Percentiles rank a stretch among this genome's conserved stretches.
Evolutionary conservation across 2,797 vertebrate genomes (phyloP).

Genomic region (Pseudotriccus pelzelni): DNA sequence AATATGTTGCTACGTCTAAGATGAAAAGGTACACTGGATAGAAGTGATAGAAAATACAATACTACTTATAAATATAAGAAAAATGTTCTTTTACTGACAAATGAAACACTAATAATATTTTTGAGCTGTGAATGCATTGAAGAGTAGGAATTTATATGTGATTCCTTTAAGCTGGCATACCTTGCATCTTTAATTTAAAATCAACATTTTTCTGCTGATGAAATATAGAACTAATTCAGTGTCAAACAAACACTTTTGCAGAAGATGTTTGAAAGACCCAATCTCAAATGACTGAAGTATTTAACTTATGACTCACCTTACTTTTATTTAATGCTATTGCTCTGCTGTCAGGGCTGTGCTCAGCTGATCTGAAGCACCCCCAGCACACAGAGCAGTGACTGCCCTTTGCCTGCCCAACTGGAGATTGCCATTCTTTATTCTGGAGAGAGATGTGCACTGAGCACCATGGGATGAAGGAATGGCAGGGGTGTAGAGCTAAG

Average conservation of each 20-base stretch:
- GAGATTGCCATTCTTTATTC: neutral
- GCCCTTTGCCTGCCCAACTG: neutral
- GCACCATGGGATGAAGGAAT: neutral
- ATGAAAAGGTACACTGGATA: slow-evolving; percentile 69
- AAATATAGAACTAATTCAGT: slow-evolving; percentile 53
- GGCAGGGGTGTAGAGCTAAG: neutral
- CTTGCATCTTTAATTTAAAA: slow-evolving; percentile 51
- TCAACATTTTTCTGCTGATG: slow-evolving; percentile 38
- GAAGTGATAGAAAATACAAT: slow-evolving; percentile 65
- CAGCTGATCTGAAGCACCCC: neutral
- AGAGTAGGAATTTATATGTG: neutral
- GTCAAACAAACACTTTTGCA: slow-evolving; percentile 33
- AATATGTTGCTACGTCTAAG: slow-evolving; percentile 64
- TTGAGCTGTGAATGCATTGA: slow-evolving; percentile 19
- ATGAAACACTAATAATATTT: slow-evolving; percentile 21
- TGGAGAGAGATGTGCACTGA: neutral
- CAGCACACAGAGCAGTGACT: neutral
- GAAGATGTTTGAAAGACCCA: neutral
- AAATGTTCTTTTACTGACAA: slow-evolving; percentile 16
- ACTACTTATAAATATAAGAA: slow-evolving; percentile 61
- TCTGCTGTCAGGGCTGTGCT: neutral
- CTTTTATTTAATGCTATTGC: neutral
- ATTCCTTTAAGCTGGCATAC: slow-evolving; percentile 15
- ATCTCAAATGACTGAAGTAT: neutral
- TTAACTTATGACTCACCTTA: neutral